Conservation (phyloP, 2,888 invertebrate species). For the Neocrepidodera transversa region DNA sequence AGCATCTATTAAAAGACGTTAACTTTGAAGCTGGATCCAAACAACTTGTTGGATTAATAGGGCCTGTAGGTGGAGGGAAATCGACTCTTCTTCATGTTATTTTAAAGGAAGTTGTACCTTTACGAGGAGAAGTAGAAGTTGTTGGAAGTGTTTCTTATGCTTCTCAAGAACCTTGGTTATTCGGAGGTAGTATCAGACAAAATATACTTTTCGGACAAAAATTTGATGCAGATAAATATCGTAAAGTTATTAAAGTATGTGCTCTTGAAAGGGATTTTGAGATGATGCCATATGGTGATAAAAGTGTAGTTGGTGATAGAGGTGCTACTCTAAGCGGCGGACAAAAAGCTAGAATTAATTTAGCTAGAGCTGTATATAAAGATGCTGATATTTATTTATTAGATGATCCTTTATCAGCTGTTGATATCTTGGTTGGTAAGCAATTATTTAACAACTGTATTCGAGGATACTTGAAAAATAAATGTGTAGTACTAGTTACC, state of each 20-base stretch:
- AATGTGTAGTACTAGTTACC: constrained; percentile 77
- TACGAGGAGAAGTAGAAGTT: constrained; percentile 61
- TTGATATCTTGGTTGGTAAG: constrained; percentile 85
- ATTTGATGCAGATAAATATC: constrained; percentile 71
- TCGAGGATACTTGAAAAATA: constrained; percentile 66
- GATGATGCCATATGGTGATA: constrained; percentile 78
- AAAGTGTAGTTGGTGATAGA: constrained; percentile 78
- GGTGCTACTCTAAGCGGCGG: constrained; percentile 66
- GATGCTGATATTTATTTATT: constrained; percentile 84
- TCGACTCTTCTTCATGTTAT: constrained; percentile 63
- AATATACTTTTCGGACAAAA: constrained; percentile 88
- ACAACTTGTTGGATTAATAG: constrained; percentile 61
- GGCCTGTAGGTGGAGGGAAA: constrained; percentile 71
- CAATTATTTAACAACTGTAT: constrained; percentile 85
- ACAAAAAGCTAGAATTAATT: constrained; percentile 85
- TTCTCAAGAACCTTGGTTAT: constrained; percentile 86
- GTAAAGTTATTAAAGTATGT: constrained; percentile 71
- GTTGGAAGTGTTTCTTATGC: constrained; percentile 56
- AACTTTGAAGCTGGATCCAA: constrained; percentile 27
- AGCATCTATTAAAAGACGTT: constrained; percentile 34
- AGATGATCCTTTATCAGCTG: constrained; percentile 89
- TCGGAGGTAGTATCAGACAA: constrained; percentile 82
- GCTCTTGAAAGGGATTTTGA: constrained; percentile 75
- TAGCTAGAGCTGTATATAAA: constrained; percentile 84
- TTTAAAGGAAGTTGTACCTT: constrained; percentile 74